A percentile compares a stretch with the other conserved stretches of the same genome.
Evolutionary conservation across 2,888 invertebrate species (phyloP).

Genomic region (Cordilura impudica): DNA sequence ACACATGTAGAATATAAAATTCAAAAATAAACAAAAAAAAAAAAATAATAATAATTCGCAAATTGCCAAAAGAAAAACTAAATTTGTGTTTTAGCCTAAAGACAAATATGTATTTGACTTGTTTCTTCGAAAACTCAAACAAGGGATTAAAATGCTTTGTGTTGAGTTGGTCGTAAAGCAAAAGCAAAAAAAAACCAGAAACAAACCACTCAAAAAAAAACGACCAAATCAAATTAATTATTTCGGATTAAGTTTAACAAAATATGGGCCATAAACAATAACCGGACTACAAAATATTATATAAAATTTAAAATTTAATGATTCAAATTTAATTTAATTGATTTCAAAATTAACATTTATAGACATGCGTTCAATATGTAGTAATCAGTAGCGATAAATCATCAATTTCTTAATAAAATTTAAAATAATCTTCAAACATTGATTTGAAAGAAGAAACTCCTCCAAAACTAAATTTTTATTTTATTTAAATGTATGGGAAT

Average conservation of each 20-base stretch:
- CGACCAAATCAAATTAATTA: constrained; percentile 34
- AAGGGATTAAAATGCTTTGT: constrained; percentile 43
- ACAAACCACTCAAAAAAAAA: background rate
- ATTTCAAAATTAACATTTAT: background rate
- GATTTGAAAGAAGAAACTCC: background rate
- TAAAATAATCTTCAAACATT: background rate
- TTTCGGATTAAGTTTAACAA: background rate
- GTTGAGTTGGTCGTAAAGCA: background rate
- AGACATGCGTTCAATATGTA: background rate
- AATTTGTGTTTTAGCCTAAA: background rate
- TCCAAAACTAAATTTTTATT: background rate
- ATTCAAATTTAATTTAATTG: too few species aligned
- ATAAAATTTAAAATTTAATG: too few species aligned
- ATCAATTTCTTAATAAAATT: constrained; percentile 16
- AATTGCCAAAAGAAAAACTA: constrained; percentile 4
- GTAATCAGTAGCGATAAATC: constrained; percentile 10
- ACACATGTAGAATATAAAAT: too few species aligned
- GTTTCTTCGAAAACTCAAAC: constrained; percentile 1
- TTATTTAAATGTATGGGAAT: too few species aligned
- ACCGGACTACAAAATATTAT: background rate
- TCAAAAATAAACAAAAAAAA: too few species aligned
- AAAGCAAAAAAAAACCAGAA: constrained; percentile 2
- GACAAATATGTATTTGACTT: constrained; percentile 19
- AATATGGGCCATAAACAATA: constrained; percentile 7
- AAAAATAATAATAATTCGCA: background rate